These are phyloP conservation scores for Limenitis camilla DNA, from an alignment of 2,888 invertebrate species.

Conservation along the genomic window DNA sequence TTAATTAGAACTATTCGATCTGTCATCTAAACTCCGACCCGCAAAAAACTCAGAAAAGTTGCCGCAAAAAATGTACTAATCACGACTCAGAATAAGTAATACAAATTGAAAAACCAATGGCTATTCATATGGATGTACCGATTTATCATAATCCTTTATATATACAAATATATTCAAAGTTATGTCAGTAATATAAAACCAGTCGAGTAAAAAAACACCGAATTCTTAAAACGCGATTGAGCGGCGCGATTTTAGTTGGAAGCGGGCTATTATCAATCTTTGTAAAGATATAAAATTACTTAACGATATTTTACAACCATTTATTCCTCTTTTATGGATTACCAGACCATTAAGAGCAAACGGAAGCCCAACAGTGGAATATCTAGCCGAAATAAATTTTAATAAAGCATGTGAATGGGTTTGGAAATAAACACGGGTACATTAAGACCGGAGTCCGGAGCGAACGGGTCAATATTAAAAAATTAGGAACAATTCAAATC, in stretches of 20 bases:
- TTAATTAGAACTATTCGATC: constrained; percentile 13
- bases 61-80: constrained; percentile 12
- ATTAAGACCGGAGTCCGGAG: constrained; percentile 49
- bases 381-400: constrained; percentile 53
- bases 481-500: constrained; percentile 74
- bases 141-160: constrained; percentile 27
- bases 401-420: constrained; percentile 54
- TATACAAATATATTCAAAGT: constrained; percentile 27
- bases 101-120: constrained; percentile 23
- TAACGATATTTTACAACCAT: constrained; percentile 49
- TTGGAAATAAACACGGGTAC: constrained; percentile 36
- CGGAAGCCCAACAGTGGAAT: constrained; percentile 55
- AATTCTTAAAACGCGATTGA: constrained; percentile 30
- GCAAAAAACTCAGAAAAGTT: constrained; percentile 5
- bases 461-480: constrained; percentile 64
- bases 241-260: constrained; percentile 30
- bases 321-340: constrained; percentile 50
- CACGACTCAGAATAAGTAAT: constrained; percentile 15
- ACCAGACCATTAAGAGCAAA: constrained; percentile 53
- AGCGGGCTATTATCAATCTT: constrained; percentile 47
- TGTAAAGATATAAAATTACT: constrained; percentile 48
- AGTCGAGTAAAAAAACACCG: constrained; percentile 23
- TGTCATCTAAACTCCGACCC: constrained; percentile 4
- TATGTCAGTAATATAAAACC: constrained; percentile 28
- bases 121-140: constrained; percentile 21